A percentile compares a stretch with the other conserved stretches of the same genome.
These are phyloP conservation scores for Timandra comae DNA, from an alignment of 2,888 invertebrate genomes.

Conservation along the genomic window DNA sequence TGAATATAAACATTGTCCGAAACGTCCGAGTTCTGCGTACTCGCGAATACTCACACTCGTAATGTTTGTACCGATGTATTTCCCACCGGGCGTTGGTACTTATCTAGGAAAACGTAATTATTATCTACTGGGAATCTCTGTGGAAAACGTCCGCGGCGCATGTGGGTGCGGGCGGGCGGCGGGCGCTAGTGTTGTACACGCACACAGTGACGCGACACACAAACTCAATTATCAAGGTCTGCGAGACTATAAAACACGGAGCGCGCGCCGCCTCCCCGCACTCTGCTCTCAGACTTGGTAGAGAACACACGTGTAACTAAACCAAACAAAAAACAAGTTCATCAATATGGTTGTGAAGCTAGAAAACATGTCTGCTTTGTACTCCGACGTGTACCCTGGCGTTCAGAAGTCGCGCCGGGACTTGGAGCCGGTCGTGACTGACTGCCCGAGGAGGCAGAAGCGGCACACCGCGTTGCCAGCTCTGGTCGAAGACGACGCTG, in stretches of 20 bases:
- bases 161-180: too few relatives aligned
- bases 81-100: slow-evolving; percentile 14
- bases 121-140: slow-evolving; percentile 19
- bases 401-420: slow-evolving; percentile 41
- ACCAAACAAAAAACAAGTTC: slow-evolving; percentile 21
- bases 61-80: slow-evolving; percentile 2
- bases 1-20: neutral
- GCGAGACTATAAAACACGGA: slow-evolving; percentile 44
- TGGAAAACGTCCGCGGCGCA: slow-evolving; percentile 25
- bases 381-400: slow-evolving; percentile 50
- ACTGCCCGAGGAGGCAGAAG: slow-evolving; percentile 49
- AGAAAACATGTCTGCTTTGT: slow-evolving; percentile 48
- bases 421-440: slow-evolving; percentile 38
- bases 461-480: slow-evolving; percentile 46
- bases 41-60: neutral
- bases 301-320: slow-evolving; percentile 36
- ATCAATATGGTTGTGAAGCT: slow-evolving; percentile 59
- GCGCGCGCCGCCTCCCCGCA: slow-evolving; percentile 41
- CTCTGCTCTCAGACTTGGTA: slow-evolving; percentile 38
- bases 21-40: too few relatives aligned
- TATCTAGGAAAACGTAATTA: slow-evolving; percentile 15
- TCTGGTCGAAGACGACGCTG: slow-evolving; percentile 53
- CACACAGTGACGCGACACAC: slow-evolving; percentile 41
- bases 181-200: slow-evolving; percentile 21
- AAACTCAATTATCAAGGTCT: slow-evolving; percentile 33